These are phyloP conservation scores for Leptinotarsa texana DNA, from an alignment of 1,140 invertebrate species.

Conservation along the genomic window DNA sequence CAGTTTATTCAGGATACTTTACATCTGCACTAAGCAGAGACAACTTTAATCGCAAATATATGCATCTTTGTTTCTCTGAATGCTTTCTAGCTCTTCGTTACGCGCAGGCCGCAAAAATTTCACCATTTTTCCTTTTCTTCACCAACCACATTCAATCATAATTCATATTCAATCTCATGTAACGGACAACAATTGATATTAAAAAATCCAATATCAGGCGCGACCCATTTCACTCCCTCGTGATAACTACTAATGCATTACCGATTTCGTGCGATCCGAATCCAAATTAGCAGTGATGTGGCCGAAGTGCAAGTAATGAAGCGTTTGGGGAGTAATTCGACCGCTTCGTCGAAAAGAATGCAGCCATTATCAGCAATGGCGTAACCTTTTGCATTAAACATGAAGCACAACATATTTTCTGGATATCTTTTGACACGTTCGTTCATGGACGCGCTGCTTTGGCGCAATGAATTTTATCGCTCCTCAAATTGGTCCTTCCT, in stretches of 20 bases:
- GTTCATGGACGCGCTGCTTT: constrained; percentile 16
- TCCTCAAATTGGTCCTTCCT: constrained; percentile 36
- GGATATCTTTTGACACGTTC: constrained; percentile 38
- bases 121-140: no score
- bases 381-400: constrained; percentile 31
- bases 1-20: no score
- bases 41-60: no score
- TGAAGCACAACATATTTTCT: constrained; percentile 40
- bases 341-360: constrained; percentile 40
- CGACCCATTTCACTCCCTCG: no score
- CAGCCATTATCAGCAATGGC: constrained; percentile 46
- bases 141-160: no score
- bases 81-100: no score
- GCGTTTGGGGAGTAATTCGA: constrained; percentile 43
- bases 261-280: constrained; percentile 1
- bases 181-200: no score
- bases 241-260: background rate
- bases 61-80: no score
- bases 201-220: no score
- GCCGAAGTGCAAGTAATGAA: constrained; percentile 30
- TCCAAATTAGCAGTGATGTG: constrained; percentile 1
- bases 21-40: no score
- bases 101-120: no score
- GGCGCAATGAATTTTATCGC: constrained; percentile 39
- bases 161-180: no score